Evolutionary conservation across 2,888 invertebrate genomes (phyloP).

Genomic region (Hirtodrosophila trivittata): DNA sequence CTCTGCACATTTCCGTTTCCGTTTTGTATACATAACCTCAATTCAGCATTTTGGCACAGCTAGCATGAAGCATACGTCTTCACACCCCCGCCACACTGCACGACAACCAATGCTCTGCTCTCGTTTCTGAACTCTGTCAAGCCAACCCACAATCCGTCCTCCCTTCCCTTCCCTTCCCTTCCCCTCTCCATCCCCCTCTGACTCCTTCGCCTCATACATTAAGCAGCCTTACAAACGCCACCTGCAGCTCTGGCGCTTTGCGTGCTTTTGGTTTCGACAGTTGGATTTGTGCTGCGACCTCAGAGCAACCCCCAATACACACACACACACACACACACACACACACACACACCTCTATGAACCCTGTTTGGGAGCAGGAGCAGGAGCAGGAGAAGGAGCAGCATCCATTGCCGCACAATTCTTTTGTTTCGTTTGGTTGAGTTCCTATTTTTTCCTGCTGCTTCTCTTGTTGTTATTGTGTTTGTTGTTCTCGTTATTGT

Average conservation of each 20-base stretch:
- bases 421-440: conserved; percentile 69
- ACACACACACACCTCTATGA: neutral
- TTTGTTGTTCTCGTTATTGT: conserved; percentile 17
- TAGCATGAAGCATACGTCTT: conserved; percentile 48
- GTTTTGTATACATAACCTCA: conserved; percentile 81
- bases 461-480: conserved; percentile 10
- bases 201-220: neutral
- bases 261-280: conserved; percentile 82
- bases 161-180: neutral
- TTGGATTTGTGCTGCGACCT: conserved; percentile 79
- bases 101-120: conserved; percentile 19
- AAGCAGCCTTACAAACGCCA: conserved; percentile 70
- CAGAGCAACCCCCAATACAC: conserved; percentile 57
- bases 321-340: conserved; percentile 20
- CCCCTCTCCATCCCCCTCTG: neutral
- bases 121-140: conserved; percentile 46
- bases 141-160: conserved; percentile 27
- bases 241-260: conserved; percentile 74
- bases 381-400: conserved; percentile 26
- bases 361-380: no score
- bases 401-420: conserved; percentile 55
- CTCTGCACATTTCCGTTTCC: conserved; percentile 79
- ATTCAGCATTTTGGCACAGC: conserved; percentile 74
- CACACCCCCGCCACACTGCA: neutral
- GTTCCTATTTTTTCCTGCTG: conserved; percentile 46